These are phyloP conservation scores for Varanus salvator DNA, from an alignment of 2,113 vertebrate species.

Conservation along the genomic window DNA sequence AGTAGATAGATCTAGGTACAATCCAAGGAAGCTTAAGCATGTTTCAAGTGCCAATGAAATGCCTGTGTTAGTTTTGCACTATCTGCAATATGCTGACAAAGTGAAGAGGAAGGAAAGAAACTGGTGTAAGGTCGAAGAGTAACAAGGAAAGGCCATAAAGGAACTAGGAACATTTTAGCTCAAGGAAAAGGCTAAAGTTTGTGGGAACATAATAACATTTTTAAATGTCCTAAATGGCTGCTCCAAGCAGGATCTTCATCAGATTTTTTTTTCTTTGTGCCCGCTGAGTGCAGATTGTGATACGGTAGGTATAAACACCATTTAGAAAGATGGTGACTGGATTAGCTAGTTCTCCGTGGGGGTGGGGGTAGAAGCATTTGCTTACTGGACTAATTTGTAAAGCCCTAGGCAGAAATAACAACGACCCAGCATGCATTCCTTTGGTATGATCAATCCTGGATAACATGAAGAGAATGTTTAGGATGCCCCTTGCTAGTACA, in stretches of 20 bases:
- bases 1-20: not conserved
- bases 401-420: not conserved
- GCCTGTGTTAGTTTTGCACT: not conserved
- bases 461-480: not conserved
- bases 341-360: not conserved
- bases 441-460: not conserved
- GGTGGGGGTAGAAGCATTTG: not conserved
- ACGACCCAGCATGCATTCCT: not conserved
- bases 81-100: constrained; percentile 18
- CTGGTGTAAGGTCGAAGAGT: not conserved
- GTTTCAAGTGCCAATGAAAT: not conserved
- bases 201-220: not conserved
- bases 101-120: constrained; percentile 27
- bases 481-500: not conserved
- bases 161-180: constrained; percentile 23
- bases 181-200: not conserved
- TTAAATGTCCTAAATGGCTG: not conserved
- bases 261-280: not conserved
- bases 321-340: not conserved
- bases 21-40: not conserved
- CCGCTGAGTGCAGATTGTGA: not conserved
- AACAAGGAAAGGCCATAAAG: not conserved
- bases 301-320: not conserved
- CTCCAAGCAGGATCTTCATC: not conserved
- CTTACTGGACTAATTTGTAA: not conserved